phyloP scores from a whole-genome alignment of 2,797 vertebrate species.

The Chaenodraco wilsoni region DNA sequence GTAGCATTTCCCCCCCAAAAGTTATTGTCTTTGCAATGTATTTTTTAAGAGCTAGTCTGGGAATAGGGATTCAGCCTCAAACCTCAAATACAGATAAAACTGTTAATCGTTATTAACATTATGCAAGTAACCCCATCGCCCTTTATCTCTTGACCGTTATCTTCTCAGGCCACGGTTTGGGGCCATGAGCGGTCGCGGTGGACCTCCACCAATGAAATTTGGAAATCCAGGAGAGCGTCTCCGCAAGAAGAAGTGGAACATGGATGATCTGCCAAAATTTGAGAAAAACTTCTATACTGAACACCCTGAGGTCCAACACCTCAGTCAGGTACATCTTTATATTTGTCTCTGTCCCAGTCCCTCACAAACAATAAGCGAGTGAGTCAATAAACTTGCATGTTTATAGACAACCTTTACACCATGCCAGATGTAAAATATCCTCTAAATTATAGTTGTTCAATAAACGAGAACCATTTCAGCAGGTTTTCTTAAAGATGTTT shows the following conservation, averaged over 20 bases:
- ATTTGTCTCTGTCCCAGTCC: not conserved
- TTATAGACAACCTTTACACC: no score
- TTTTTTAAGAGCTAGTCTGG: not conserved
- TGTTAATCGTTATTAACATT: not conserved
- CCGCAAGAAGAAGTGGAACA: constrained; percentile 96
- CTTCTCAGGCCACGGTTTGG: constrained; percentile 83
- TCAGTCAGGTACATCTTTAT: constrained; percentile 83
- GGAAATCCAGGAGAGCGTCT: constrained; percentile 96
- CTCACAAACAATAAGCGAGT: not conserved
- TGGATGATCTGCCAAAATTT: constrained; percentile 95
- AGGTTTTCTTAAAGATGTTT: not conserved
- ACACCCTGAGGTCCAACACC: constrained; percentile 89
- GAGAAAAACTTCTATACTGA: constrained; percentile 98
- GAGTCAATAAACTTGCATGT: not conserved
- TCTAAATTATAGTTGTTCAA: not conserved
- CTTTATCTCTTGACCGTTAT: not conserved
- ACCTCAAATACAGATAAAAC: not conserved
- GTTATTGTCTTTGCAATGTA: not conserved
- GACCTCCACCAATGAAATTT: constrained; percentile 91
- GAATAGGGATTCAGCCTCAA: not conserved
- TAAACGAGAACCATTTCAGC: not conserved
- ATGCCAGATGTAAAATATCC: not conserved
- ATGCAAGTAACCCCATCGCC: not conserved
- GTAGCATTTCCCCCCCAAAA: no score
- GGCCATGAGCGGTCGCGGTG: constrained; percentile 77